phyloP scores from a whole-genome alignment of 2,797 vertebrate species.

The Periparus ater region DNA sequence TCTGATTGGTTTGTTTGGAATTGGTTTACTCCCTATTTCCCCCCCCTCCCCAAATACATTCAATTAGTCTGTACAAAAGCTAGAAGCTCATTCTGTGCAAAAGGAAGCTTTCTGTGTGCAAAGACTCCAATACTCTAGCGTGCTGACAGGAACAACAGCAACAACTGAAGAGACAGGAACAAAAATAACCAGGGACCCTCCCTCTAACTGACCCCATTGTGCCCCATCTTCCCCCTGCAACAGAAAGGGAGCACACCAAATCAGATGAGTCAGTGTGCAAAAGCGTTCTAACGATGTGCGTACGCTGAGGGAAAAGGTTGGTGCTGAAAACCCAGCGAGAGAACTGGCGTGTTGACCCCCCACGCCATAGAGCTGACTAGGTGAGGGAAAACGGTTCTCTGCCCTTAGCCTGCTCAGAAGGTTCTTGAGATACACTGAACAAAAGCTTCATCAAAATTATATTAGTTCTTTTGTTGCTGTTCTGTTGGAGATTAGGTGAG shows the following conservation, averaged over 20 bases:
- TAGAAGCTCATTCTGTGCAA: conserved; percentile 79
- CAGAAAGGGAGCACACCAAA: not conserved
- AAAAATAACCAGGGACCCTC: not conserved
- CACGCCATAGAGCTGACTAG: not conserved
- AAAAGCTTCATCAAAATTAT: not conserved
- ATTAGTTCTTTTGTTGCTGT: not conserved
- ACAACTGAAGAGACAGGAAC: conserved; percentile 22
- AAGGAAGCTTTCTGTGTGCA: conserved; percentile 75
- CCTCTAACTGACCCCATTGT: not conserved
- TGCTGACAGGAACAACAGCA: conserved; percentile 48
- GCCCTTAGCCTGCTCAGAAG: not conserved
- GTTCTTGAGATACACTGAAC: not conserved
- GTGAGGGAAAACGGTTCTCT: not conserved
- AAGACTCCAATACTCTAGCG: conserved; percentile 59
- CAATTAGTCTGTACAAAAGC: conserved; percentile 79
- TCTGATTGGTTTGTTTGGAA: conserved; percentile 50
- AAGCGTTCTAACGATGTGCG: not conserved
- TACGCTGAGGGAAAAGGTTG: not conserved
- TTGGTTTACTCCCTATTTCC: conserved; percentile 13
- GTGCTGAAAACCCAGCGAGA: not conserved
- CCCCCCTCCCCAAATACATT: conserved; percentile 73
- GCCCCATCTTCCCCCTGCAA: not conserved
- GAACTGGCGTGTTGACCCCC: not conserved
- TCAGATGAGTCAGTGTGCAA: not conserved
- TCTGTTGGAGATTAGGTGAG: conserved; percentile 2